Evolutionary conservation across 2,797 vertebrate species (phyloP).

Genomic region (Potorous gilbertii): DNA sequence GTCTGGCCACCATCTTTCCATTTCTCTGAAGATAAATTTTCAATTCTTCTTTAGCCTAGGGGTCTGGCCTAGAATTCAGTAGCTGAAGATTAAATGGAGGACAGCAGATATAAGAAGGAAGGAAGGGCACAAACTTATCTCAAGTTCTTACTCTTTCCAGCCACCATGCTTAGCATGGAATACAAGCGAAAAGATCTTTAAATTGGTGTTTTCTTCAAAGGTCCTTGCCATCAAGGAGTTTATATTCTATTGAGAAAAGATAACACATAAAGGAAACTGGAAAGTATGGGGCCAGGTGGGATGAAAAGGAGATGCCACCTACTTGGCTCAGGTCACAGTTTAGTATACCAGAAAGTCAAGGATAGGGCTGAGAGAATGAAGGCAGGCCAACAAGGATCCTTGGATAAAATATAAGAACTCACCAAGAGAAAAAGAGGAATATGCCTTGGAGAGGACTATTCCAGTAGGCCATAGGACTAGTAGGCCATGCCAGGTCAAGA

Average conservation of each 20-base stretch:
- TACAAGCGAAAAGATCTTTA: background rate
- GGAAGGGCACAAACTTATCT: background rate
- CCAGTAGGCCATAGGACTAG: background rate
- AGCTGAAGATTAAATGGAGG: background rate
- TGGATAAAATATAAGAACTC: background rate
- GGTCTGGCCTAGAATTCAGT: background rate
- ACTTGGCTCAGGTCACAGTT: background rate
- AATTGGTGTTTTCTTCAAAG: background rate
- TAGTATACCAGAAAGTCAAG: background rate
- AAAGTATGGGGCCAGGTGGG: background rate
- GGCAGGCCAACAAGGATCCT: background rate
- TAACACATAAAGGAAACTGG: background rate
- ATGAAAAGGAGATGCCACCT: background rate
- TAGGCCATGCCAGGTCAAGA: background rate
- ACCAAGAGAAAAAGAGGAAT: background rate
- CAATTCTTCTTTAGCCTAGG: background rate
- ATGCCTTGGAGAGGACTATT: background rate
- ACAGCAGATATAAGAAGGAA: background rate
- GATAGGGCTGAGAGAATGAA: background rate
- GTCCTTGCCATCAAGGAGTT: background rate
- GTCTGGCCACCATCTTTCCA: background rate
- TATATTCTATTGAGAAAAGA: background rate
- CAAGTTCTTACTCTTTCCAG: background rate
- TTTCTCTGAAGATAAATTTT: background rate
- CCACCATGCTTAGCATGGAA: background rate